Evolutionary conservation across 2,113 vertebrate genomes (phyloP).

Genomic region (Bos javanicus): DNA sequence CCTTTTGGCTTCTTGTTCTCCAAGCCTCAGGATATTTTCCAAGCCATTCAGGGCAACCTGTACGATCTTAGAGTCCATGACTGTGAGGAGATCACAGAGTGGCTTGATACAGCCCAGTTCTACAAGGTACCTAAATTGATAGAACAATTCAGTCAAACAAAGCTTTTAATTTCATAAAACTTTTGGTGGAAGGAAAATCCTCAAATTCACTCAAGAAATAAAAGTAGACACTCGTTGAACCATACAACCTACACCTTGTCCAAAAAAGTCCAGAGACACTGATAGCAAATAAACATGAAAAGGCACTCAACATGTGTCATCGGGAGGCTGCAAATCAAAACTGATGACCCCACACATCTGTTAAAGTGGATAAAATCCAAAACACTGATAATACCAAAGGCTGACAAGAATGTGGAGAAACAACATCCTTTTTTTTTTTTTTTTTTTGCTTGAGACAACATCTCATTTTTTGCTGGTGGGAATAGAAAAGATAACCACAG

Average conservation of each 20-base stretch:
- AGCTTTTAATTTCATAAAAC: slow-evolving; percentile 6
- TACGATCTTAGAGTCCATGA: slow-evolving; percentile 99
- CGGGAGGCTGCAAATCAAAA: neutral
- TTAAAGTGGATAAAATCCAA: neutral
- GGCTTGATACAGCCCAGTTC: slow-evolving; percentile 97
- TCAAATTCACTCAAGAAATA: slow-evolving; percentile 5
- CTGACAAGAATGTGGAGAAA: neutral
- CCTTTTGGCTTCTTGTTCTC: slow-evolving; percentile 95
- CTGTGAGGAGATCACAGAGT: slow-evolving; percentile 96
- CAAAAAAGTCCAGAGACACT: neutral
- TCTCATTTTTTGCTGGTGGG: neutral
- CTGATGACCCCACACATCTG: neutral
- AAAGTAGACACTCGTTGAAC: neutral
- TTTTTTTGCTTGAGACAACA: neutral
- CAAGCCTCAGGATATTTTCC: slow-evolving; percentile 96
- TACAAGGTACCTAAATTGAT: slow-evolving; percentile 91
- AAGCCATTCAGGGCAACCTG: slow-evolving; percentile 96
- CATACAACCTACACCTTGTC: neutral
- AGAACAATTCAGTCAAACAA: slow-evolving; percentile 7
- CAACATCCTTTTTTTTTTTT: neutral
- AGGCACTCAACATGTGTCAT: neutral
- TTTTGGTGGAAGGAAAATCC: neutral
- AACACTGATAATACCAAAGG: neutral
- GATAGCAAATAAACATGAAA: neutral
- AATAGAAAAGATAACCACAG: neutral